Percentiles rank a stretch among this genome's conserved stretches.
These are phyloP conservation scores for Silurus glanis DNA, from an alignment of 2,113 vertebrate genomes.

Conservation along the genomic window DNA sequence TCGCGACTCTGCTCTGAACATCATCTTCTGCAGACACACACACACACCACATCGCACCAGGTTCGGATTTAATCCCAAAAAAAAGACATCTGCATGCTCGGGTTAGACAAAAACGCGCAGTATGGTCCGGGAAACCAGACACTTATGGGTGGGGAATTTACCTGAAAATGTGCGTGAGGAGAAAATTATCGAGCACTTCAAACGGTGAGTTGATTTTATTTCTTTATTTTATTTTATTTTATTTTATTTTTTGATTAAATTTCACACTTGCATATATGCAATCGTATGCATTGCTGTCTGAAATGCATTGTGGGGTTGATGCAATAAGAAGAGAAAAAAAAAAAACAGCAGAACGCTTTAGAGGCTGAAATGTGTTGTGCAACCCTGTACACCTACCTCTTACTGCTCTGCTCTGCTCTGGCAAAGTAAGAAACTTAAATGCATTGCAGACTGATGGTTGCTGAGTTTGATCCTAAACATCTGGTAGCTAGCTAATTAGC, in stretches of 20 bases:
- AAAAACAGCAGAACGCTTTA: background rate
- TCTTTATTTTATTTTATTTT: background rate
- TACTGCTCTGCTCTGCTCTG: background rate
- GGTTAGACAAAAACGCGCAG: slow-evolving; percentile 78
- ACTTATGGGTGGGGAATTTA: slow-evolving; percentile 99
- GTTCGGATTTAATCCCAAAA: slow-evolving; percentile 59
- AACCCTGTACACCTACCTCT: background rate
- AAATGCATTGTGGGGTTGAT: background rate
- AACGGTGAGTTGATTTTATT: slow-evolving; percentile 83
- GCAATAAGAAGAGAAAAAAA: background rate
- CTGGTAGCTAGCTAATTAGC: slow-evolving; percentile 20
- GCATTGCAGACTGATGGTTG: background rate
- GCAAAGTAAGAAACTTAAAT: background rate
- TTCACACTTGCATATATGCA: background rate
- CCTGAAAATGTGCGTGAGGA: slow-evolving; percentile 98
- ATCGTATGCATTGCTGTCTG: background rate
- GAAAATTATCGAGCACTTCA: slow-evolving; percentile 99
- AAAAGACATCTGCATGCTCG: slow-evolving; percentile 76
- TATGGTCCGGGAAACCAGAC: slow-evolving; percentile 99
- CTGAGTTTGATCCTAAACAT: slow-evolving; percentile 3
- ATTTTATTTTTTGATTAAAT: background rate
- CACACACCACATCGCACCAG: slow-evolving; percentile 44
- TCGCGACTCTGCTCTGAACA: slow-evolving; percentile 63
- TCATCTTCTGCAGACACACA: slow-evolving; percentile 45
- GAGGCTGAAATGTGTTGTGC: slow-evolving; percentile 1